Percentiles rank a stretch among this genome's conserved stretches.
Evolutionary conservation across 2,113 vertebrate genomes (phyloP).

Genomic region (Atherinomorus stipes): DNA sequence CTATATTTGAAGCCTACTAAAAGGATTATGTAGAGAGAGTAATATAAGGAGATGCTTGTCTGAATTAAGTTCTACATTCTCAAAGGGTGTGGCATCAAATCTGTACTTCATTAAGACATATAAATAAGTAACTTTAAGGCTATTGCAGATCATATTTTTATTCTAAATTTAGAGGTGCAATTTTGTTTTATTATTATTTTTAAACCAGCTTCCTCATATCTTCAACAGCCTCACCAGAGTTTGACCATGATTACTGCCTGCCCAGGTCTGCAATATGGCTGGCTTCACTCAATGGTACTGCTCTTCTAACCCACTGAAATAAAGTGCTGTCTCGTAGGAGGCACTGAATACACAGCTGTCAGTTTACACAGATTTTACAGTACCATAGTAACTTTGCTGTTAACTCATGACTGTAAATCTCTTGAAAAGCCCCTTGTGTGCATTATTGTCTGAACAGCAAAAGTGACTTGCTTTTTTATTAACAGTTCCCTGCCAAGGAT

Average conservation of each 20-base stretch:
- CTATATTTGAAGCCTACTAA: not conserved
- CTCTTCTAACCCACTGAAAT: conserved; percentile 70
- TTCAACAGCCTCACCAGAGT: conserved; percentile 82
- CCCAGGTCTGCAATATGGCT: conserved; percentile 81
- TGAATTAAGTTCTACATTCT: conserved; percentile 59
- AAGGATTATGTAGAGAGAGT: not conserved
- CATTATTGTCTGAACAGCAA: conserved; percentile 50
- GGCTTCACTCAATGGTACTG: conserved; percentile 84
- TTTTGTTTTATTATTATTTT: conserved; percentile 68
- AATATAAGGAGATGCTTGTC: conserved; percentile 46
- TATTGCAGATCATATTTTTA: conserved; percentile 24
- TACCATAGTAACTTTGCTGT: conserved; percentile 52
- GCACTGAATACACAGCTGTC: conserved; percentile 49
- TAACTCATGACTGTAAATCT: conserved; percentile 50
- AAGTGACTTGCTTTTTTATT: conserved; percentile 58
- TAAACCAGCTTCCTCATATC: conserved; percentile 82
- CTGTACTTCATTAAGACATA: conserved; percentile 31
- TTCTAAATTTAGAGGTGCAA: conserved; percentile 52
- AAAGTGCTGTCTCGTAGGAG: conserved; percentile 42
- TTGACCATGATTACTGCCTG: conserved; percentile 87
- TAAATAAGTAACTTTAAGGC: conserved; percentile 19
- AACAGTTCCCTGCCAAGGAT: conserved; percentile 54
- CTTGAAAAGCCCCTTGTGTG: conserved; percentile 44
- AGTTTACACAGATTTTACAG: conserved; percentile 41
- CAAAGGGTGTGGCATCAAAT: conserved; percentile 53